Evolutionary conservation across 2,113 vertebrate genomes (phyloP).

Genomic region (Oenanthe melanoleuca): DNA sequence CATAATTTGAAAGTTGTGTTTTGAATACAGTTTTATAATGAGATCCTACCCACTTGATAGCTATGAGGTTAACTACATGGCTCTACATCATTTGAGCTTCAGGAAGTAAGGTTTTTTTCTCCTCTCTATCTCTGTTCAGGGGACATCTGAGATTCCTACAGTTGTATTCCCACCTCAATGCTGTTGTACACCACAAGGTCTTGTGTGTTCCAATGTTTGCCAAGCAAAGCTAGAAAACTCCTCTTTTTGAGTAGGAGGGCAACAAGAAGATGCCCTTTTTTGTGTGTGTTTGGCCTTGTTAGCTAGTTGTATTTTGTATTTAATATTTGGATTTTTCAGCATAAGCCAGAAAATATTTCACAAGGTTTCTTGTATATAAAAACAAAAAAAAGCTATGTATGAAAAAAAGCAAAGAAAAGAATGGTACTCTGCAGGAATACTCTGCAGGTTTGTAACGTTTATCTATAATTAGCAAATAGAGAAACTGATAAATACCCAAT

Average conservation of each 20-base stretch:
- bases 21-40: not conserved
- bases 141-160: not conserved
- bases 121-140: not conserved
- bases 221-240: not conserved
- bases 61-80: not conserved
- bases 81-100: not conserved
- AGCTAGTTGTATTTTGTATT: not conserved
- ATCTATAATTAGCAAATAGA: not conserved
- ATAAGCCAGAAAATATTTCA: not conserved
- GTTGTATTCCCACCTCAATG: not conserved
- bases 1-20: not conserved
- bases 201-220: not conserved
- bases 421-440: not conserved
- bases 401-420: not conserved
- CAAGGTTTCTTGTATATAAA: not conserved
- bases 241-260: not conserved
- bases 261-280: not conserved
- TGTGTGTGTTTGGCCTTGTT: not conserved
- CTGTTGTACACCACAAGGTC: not conserved
- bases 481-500: not conserved
- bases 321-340: not conserved
- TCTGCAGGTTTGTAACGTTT: not conserved
- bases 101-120: not conserved
- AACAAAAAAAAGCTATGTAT: not conserved
- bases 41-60: not conserved